phyloP scores from a whole-genome alignment of 2,888 invertebrate genomes.

The Julus scanicus region DNA sequence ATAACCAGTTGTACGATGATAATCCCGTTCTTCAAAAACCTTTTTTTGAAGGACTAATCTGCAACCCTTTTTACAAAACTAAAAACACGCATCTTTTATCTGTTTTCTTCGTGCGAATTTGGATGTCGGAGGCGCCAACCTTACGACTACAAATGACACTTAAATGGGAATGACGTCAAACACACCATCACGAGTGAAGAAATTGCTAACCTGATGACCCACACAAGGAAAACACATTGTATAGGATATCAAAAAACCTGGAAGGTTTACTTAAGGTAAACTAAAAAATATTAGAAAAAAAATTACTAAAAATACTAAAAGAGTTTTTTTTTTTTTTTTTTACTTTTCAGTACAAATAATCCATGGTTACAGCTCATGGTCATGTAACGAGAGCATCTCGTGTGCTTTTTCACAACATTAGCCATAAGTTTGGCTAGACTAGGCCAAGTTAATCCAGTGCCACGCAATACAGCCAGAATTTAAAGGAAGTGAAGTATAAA shows the following conservation, averaged over 20 bases:
- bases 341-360: no score
- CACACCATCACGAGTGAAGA: not conserved
- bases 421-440: no score
- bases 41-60: not conserved
- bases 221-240: not conserved
- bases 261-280: no score
- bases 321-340: no score
- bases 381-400: no score
- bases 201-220: conserved; percentile 2
- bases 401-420: no score
- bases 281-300: no score
- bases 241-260: not conserved
- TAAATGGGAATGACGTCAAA: not conserved
- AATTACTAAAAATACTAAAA: no score
- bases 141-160: not conserved
- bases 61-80: not conserved
- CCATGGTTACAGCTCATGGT: no score
- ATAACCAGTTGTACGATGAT: not conserved
- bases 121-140: not conserved
- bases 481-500: no score
- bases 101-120: not conserved
- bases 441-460: no score
- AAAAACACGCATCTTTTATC: not conserved
- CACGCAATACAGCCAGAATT: no score
- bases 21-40: not conserved